Evolutionary conservation across 2,888 invertebrate species (phyloP), one percentile per base, ranked within the genome.

Genomic region (Fragum sueziense): DNA sequence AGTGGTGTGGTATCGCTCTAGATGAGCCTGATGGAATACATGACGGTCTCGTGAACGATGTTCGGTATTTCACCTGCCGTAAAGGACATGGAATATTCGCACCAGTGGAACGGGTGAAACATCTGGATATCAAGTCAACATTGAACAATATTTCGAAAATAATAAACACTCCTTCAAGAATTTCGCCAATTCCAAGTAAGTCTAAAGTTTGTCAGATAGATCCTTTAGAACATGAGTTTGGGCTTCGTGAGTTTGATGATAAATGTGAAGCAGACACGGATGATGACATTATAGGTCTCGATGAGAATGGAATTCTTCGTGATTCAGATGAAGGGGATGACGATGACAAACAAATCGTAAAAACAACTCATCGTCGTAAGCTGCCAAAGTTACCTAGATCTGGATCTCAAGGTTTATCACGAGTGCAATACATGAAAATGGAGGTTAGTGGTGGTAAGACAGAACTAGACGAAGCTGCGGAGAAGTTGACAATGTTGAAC

Each of bases 1-100:
- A 94, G 27, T 96, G 95, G 95, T 95, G 95, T 91, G 96, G 96
- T 11, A 93, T 96, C 62, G 95, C 95, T 91, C 92, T 96, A 72
- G 93, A 94, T 74, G 93, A 94, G 61, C 92, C 94, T 6, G 94
- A 94, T 78, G 95, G 95, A 27, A 95, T 95, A 87, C 95, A 96
- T 92, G 95, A 96, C 93, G 96, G 96, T 59, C 92, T 93, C 57
- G 94, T 95, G 17, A 93, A 94, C 79, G 95, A 95, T 17, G 93
- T 95, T 59, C 94, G 95, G 22, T 96, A 96, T 91, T 96, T 96
- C 91, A 92, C 92, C 17, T 96, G 96, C 91, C 91, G 93, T 29
- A 94, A 94, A 7, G 93, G 93, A 62, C 94, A 95, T 89, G 96
- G 96, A 20, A 94, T 96, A 86, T 95, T 96, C 93, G 95, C 95